These are phyloP conservation scores for Anarrhichthys ocellatus DNA, from an alignment of 2,113 vertebrate species.

Conservation along the genomic window DNA sequence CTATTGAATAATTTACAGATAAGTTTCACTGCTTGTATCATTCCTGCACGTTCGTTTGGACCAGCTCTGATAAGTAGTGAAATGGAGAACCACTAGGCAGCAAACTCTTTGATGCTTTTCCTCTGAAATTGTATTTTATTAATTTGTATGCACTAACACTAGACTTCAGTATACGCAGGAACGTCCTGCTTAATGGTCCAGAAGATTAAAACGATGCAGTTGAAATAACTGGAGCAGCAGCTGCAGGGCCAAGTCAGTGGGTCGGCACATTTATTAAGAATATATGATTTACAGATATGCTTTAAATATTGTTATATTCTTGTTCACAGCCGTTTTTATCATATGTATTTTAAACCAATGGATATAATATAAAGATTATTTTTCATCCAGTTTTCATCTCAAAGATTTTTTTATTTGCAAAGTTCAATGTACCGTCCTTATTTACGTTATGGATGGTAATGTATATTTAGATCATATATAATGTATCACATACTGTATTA, in stretches of 20 bases:
- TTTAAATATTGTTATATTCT: conserved; percentile 13
- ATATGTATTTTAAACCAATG: neutral
- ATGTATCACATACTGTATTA: conserved; percentile 20
- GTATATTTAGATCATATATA: conserved; percentile 7
- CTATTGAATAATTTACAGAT: conserved; percentile 80
- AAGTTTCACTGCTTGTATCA: conserved; percentile 91
- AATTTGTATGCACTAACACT: conserved; percentile 81
- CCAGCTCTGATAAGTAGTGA: conserved; percentile 82
- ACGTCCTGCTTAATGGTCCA: conserved; percentile 72
- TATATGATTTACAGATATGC: neutral
- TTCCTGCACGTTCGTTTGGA: conserved; percentile 91
- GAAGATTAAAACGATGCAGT: conserved; percentile 69
- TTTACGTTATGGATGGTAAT: conserved; percentile 9
- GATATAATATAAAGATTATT: neutral
- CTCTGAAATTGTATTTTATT: conserved; percentile 42
- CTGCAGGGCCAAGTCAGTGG: conserved; percentile 29
- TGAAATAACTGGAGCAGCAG: conserved; percentile 9
- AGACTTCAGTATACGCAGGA: conserved; percentile 29
- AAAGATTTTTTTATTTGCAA: neutral
- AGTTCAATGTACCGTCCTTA: conserved; percentile 22
- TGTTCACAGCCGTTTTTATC: neutral
- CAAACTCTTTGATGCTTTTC: neutral
- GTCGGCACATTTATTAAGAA: neutral
- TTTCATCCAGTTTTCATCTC: conserved; percentile 6
- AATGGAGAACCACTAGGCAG: conserved; percentile 88